These are phyloP conservation scores for Apistogramma diplotaenia DNA, from an alignment of 2,113 vertebrate species.

Conservation along the genomic window DNA sequence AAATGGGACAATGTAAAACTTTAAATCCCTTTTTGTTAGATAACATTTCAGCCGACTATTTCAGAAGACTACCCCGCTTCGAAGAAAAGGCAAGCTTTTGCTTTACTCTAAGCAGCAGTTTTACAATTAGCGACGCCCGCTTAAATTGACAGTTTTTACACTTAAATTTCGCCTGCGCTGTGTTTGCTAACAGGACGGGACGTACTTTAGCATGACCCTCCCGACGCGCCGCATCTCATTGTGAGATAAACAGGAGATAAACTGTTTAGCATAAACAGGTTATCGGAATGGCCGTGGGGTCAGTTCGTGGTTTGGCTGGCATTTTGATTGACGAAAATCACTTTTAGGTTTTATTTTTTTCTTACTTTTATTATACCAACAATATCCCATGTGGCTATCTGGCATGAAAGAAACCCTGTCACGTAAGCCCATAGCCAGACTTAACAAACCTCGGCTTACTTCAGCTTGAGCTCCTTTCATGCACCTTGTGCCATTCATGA, in stretches of 20 bases:
- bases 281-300: not conserved
- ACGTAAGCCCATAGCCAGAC: not conserved
- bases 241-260: not conserved
- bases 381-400: not conserved
- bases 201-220: not conserved
- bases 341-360: not conserved
- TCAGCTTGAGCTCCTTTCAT: not conserved
- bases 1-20: not conserved
- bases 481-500: not conserved
- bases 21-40: not conserved
- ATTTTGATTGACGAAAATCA: not conserved
- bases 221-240: not conserved
- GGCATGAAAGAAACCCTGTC: not conserved
- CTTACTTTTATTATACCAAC: not conserved
- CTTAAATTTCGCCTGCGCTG: not conserved
- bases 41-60: conserved; percentile 1
- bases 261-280: not conserved
- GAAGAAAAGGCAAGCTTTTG: not conserved
- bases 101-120: not conserved
- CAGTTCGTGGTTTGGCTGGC: not conserved
- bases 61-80: not conserved
- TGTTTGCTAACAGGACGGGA: not conserved
- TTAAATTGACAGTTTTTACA: conserved; percentile 6
- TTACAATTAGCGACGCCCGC: not conserved
- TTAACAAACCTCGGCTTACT: not conserved